Evolutionary conservation across 2,888 invertebrate species (phyloP).

Genomic region (Protula sp.): DNA sequence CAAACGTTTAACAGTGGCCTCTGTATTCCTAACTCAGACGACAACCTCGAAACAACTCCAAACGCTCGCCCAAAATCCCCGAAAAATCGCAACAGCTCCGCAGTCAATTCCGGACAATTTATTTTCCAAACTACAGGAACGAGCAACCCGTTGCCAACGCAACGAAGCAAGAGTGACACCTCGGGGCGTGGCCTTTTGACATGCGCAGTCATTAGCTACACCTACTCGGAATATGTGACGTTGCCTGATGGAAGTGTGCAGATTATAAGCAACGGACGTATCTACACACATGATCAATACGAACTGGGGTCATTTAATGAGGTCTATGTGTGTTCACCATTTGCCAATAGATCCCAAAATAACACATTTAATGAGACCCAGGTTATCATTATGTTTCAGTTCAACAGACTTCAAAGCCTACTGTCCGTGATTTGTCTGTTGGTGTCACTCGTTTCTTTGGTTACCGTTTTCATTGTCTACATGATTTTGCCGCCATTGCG

Average conservation of each 20-base stretch:
- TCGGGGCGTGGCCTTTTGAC: not conserved
- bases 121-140: not conserved
- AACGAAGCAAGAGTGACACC: not conserved
- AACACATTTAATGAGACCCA: not conserved
- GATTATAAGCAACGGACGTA: not conserved
- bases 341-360: not conserved
- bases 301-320: not conserved
- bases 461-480: slow-evolving; percentile 56
- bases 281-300: not conserved
- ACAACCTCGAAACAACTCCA: too few relatives aligned
- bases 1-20: not conserved
- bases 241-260: not conserved
- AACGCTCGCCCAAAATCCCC: too few relatives aligned
- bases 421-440: slow-evolving; percentile 64
- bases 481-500: slow-evolving; percentile 55
- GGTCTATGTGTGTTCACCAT: not conserved
- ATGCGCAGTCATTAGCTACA: not conserved
- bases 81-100: not conserved
- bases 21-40: not conserved
- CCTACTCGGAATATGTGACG: not conserved
- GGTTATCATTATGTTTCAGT: slow-evolving; percentile 12
- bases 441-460: slow-evolving; percentile 57
- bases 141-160: not conserved
- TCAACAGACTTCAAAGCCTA: slow-evolving; percentile 13
- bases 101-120: not conserved